Evolutionary conservation across 2,797 vertebrate species (phyloP), one percentile per base, ranked within the genome.

Genomic region (Hoplostethus atlanticus): DNA sequence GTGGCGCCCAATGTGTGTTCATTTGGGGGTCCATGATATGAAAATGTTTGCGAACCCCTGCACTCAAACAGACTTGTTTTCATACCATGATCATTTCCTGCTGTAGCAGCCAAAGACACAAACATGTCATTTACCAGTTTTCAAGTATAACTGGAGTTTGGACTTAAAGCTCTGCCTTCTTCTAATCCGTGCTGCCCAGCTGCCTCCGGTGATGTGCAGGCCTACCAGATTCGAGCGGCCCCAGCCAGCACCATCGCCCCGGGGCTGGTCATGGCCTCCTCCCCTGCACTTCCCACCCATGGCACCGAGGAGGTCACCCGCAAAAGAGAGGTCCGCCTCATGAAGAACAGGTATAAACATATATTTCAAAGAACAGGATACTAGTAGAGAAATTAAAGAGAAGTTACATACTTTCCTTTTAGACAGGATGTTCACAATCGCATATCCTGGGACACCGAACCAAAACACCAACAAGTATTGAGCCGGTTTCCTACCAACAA

Each of bases 311-410:
- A 97, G 85, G 97, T 96, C 1, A 97, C 97, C 0, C 95, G 97
- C 54, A 99, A 99, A 91, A 95, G 98, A 54, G 97, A 98, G 90
- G 97, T 99, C 73, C 97, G 98, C 62, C 95, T 99, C 61, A 99
- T 99, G 97, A 99, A 99, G 87, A 99, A 99, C 96, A 98, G 97
- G 98, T 97, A 84, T 1, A 76, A 52, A 50, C 12, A 28, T 28
- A 28, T 28, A 28, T 28, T 28, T 28, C 28, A 2, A 28, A 28
- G 28, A 28, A 28, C 28, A 3, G 28, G 28, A 28, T 28, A 28
- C 28, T 28, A 28, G 28, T 28, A 28, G 28, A 28, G 28, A 28
- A 28, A 28, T 28, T 28, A 1, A 1, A 21, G 1, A 21, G 21
- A 1, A 1, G 21, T 21, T 21, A 21, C 21, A 21, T 28, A 28